phyloP scores from a whole-genome alignment of 2,113 vertebrate species.

The Chrysemys picta region DNA sequence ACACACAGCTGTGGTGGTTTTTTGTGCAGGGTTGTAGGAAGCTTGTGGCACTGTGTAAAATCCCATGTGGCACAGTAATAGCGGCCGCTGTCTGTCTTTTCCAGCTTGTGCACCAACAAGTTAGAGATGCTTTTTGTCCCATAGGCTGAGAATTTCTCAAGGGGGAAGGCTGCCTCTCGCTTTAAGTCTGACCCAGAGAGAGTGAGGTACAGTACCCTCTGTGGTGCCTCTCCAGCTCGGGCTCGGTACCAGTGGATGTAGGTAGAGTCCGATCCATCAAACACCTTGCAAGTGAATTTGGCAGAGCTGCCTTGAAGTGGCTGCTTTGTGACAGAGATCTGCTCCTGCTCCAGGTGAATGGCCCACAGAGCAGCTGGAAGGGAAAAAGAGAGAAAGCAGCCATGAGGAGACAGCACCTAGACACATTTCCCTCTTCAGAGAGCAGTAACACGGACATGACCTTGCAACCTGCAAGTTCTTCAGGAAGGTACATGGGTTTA shows the following conservation, averaged over 20 bases:
- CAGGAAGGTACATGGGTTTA: neutral
- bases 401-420: neutral
- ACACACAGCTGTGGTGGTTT: neutral
- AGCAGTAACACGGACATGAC: neutral
- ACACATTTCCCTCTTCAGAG: neutral
- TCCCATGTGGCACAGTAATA: neutral
- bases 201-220: neutral
- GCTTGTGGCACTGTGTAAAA: fast-evolving
- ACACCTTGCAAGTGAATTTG: neutral
- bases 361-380: neutral
- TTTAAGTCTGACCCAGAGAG: neutral
- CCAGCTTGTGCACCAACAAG: neutral
- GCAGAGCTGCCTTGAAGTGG: fast-evolving
- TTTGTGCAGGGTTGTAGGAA: neutral
- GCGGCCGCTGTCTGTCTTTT: fast-evolving
- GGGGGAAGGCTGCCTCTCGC: neutral
- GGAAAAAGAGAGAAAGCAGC: neutral
- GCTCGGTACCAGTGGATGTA: neutral
- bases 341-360: neutral
- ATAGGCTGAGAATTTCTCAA: neutral
- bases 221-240: neutral
- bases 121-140: neutral
- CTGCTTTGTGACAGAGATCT: fast-evolving
- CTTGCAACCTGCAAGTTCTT: neutral
- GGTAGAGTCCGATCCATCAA: fast-evolving